Conservation (phyloP, 2,113 vertebrate genomes). For the Typhlomys cinereus region DNA sequence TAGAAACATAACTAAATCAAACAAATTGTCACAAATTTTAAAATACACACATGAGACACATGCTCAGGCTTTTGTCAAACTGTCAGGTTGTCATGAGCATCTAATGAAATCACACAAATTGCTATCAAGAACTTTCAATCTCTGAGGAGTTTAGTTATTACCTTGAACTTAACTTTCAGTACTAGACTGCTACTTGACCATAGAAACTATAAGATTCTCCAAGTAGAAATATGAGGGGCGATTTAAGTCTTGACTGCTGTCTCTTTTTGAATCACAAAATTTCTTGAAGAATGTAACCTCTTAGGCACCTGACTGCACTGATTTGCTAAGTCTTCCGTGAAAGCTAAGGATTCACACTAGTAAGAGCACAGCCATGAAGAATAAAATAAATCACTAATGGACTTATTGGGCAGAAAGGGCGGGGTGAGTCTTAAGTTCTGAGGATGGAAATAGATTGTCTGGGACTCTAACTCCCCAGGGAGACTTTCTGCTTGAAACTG, state of each 20-base stretch:
- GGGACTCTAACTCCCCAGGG: neutral
- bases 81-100: conserved; percentile 24
- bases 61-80: conserved; percentile 54
- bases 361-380: neutral
- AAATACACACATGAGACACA: conserved; percentile 71
- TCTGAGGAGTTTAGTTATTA: conserved; percentile 54
- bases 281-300: neutral
- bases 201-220: conserved; percentile 5
- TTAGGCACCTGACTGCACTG: neutral
- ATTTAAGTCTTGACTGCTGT: neutral
- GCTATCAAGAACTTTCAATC: conserved; percentile 41
- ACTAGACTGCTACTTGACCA: conserved; percentile 8
- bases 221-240: conserved; percentile 49
- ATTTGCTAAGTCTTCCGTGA: neutral
- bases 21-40: conserved; percentile 77
- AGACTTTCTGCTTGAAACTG: neutral
- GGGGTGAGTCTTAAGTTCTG: neutral
- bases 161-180: conserved; percentile 19
- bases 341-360: neutral
- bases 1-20: conserved; percentile 79
- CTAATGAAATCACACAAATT: conserved; percentile 42
- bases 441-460: conserved; percentile 28
- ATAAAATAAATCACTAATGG: neutral
- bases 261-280: conserved; percentile 19
- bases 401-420: neutral